Evolutionary conservation across 2,797 vertebrate species (phyloP).

Genomic region (Silurus lanzhouensis): DNA sequence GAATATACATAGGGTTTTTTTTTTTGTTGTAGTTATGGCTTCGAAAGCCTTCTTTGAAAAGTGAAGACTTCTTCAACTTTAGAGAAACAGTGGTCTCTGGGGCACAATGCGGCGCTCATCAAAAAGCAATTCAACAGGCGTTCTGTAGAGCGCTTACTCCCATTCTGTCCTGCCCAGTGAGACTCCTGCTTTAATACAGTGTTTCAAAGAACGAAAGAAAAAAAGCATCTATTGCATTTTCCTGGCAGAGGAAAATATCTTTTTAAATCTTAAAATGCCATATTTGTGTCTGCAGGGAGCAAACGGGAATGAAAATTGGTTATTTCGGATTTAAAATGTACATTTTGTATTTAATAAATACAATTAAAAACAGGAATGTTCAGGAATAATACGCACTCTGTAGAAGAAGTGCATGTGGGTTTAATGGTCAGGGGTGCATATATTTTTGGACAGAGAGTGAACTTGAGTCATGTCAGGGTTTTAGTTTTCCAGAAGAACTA

Average conservation of each 20-base stretch:
- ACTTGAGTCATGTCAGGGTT: neutral
- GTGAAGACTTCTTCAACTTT: slow-evolving; percentile 41
- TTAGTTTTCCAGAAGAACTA: neutral
- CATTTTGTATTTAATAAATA: neutral
- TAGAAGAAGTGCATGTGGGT: neutral
- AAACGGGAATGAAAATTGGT: neutral
- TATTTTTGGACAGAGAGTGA: neutral
- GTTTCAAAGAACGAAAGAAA: neutral
- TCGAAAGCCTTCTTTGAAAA: slow-evolving; percentile 31
- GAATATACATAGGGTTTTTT: slow-evolving; percentile 45
- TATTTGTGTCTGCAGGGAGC: neutral
- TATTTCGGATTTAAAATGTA: neutral
- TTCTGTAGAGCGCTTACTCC: slow-evolving; percentile 32
- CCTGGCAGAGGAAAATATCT: neutral
- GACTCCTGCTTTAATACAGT: slow-evolving; percentile 28
- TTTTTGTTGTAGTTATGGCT: slow-evolving; percentile 12
- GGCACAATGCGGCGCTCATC: slow-evolving; percentile 42
- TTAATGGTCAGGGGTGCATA: neutral
- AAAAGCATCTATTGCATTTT: neutral
- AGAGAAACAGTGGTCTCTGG: slow-evolving; percentile 20
- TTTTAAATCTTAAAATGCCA: neutral
- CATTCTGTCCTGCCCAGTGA: slow-evolving; percentile 33
- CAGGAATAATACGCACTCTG: neutral
- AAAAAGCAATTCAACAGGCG: slow-evolving; percentile 49
- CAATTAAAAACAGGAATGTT: too few relatives aligned